Evolutionary conservation across 2,797 vertebrate genomes (phyloP), one percentile per base, ranked within the genome.

Genomic region (Propithecus perrieri): DNA sequence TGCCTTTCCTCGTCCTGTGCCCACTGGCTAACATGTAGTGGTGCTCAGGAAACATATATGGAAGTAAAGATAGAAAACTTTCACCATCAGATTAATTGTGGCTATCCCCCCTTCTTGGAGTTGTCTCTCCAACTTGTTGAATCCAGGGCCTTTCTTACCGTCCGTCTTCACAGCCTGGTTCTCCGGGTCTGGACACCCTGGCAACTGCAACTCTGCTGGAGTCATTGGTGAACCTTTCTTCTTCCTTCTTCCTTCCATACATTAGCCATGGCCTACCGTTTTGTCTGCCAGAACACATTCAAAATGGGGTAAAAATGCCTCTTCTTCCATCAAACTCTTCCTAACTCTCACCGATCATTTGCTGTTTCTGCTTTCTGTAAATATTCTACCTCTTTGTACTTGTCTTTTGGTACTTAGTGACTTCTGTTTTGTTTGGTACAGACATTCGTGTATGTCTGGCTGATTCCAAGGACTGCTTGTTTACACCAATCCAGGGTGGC

Each of bases 11-110:
- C 12, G 1, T 1, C 30, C 69, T 50, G 1, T 46, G 22, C 26
- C 55, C 35, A 30, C n/a, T 0, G 9, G 33, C 18, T 4, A 22
- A 22, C 2, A 4, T 8, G 20, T 0, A 28, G 22, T 18, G 35
- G 11, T 14, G 2, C n/a, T 80, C 59, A n/a, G 38, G 57, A 76
- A 95, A 67, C 35, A 63, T 5, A 24, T 0, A 2, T 1, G 13
- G 9, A 59, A 43, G 24, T 20, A 24, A 83, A 85, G 41, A n/a
- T 0, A 46, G 33, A 55, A 24, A 48, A 41, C 28, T 26, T 59
- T 12, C 18, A n/a, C 53, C 59, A 14, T 10, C n/a, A 17, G 28
- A 65, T 94, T 80, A n/a, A 14, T 26, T n/a, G n/a, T 20, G 43
- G 4, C 20, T 3, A 7, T 20, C 13, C 20, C 7, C 4, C 35